Evolutionary conservation across 2,888 invertebrate species (phyloP).

Genomic region (Polia nebulosa): DNA sequence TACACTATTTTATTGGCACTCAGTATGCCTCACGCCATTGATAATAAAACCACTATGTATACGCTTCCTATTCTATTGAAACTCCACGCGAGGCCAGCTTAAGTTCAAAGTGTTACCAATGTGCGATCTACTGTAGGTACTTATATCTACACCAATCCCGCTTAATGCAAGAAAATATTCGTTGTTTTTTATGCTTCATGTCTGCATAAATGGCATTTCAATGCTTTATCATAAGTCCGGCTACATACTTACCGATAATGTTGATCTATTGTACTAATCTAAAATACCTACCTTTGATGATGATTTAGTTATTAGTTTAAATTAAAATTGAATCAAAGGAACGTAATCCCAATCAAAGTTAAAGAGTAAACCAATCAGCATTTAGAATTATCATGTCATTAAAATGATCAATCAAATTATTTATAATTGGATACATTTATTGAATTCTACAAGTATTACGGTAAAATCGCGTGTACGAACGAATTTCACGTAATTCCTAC

Average conservation of each 20-base stretch:
- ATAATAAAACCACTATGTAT: background rate
- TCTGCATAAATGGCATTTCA: constrained; percentile 24
- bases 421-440: background rate
- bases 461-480: constrained; percentile 9
- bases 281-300: background rate
- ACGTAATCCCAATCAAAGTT: background rate
- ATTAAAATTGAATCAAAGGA: background rate
- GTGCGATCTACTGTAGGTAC: background rate
- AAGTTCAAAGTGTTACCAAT: background rate
- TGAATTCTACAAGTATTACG: background rate
- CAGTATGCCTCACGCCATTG: background rate
- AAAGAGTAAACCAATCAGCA: constrained; percentile 2
- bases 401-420: background rate
- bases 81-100: background rate
- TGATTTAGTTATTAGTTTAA: background rate
- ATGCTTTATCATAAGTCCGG: background rate
- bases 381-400: background rate
- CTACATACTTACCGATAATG: background rate
- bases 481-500: constrained; percentile 15
- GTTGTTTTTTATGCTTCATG: background rate
- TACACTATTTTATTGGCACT: too few relatives aligned
- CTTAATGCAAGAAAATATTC: constrained; percentile 10
- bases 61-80: background rate
- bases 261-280: background rate
- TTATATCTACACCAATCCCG: background rate